Percentiles rank a stretch among this genome's conserved stretches.
These are phyloP conservation scores for Hemitrygon akajei DNA, from an alignment of 2,797 vertebrate genomes.

Conservation along the genomic window DNA sequence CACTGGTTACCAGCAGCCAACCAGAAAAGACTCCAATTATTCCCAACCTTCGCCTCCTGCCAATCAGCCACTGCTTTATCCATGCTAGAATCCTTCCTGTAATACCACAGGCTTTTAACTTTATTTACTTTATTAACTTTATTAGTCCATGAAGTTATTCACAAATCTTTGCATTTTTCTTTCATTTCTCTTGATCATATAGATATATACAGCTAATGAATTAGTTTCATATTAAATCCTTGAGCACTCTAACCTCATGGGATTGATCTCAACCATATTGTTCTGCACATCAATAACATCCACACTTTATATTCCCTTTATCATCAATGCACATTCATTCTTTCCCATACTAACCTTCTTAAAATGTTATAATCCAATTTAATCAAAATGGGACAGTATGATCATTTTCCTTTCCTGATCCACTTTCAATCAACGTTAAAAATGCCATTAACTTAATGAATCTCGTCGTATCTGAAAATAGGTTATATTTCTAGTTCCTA, in stretches of 20 bases:
- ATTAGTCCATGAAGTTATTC: background rate
- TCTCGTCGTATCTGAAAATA: background rate
- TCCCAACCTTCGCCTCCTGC: too few species aligned
- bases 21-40: too few species aligned
- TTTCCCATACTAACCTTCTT: background rate
- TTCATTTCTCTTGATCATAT: background rate
- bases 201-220: background rate
- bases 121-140: too few species aligned
- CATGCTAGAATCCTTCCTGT: too few species aligned
- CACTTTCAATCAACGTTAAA: background rate
- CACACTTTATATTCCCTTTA: background rate
- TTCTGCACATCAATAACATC: background rate
- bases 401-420: background rate
- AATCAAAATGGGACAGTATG: background rate
- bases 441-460: background rate
- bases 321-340: background rate
- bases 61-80: too few species aligned
- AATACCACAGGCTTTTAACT: too few species aligned
- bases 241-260: background rate
- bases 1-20: too few species aligned
- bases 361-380: background rate
- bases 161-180: background rate
- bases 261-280: background rate
- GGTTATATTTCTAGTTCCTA: background rate
- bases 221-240: background rate